Evolutionary conservation across 2,113 vertebrate genomes (phyloP).

Genomic region (Alosa alosa): DNA sequence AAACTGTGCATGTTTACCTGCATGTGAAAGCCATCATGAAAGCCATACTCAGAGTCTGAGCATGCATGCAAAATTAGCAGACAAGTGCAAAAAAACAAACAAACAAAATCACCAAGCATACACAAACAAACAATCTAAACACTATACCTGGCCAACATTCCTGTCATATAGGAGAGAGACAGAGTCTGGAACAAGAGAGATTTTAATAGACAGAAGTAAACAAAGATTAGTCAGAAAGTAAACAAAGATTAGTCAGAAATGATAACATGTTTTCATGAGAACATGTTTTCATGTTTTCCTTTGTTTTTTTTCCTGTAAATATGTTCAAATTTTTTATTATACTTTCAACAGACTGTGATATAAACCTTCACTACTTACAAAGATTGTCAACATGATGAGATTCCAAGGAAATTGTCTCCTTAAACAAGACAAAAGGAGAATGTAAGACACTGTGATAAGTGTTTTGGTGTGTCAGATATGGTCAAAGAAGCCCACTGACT

Average conservation of each 20-base stretch:
- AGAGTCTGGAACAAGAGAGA: slow-evolving; percentile 77
- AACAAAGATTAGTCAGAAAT: not conserved
- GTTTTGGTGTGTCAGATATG: not conserved
- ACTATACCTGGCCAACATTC: slow-evolving; percentile 86
- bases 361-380: slow-evolving; percentile 77
- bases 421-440: slow-evolving; percentile 29
- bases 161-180: slow-evolving; percentile 92
- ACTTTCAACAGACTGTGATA: not conserved
- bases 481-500: not conserved
- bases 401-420: slow-evolving; percentile 95
- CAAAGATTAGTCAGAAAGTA: not conserved
- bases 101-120: slow-evolving; percentile 21
- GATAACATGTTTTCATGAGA: too few species aligned
- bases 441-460: not conserved
- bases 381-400: slow-evolving; percentile 85
- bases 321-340: too few species aligned
- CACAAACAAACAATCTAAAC: not conserved
- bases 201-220: not conserved
- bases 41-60: slow-evolving; percentile 26
- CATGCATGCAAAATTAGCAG: not conserved
- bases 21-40: not conserved
- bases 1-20: not conserved
- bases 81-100: not conserved
- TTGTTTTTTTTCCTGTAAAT: too few species aligned
- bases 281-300: too few species aligned